Percentiles rank a stretch among this genome's conserved stretches.
Conservation (phyloP, 2,113 vertebrate species). For the Phycodurus eques region DNA sequence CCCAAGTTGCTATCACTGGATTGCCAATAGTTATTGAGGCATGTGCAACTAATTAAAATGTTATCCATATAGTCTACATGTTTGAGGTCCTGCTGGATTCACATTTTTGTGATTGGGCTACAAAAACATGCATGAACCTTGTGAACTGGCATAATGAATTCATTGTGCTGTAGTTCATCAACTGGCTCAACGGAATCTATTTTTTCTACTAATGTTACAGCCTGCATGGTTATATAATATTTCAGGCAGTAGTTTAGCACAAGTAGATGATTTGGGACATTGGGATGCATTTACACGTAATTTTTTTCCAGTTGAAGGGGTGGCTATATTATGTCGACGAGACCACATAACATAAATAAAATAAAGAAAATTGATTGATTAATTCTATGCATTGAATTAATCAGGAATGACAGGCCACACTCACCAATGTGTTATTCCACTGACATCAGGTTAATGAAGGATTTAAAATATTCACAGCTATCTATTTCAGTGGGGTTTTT, state of each 20-base stretch:
- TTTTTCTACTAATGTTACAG: background rate
- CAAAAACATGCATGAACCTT: background rate
- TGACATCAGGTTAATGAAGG: too few species aligned
- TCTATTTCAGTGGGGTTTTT: background rate
- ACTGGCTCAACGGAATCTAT: slow-evolving; percentile 22
- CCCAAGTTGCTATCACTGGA: slow-evolving; percentile 33
- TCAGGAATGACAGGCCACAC: too few species aligned
- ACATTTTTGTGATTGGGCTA: slow-evolving; percentile 8
- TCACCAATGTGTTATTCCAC: too few species aligned
- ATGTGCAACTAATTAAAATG: slow-evolving; percentile 33
- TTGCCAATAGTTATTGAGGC: slow-evolving; percentile 25
- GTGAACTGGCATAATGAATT: slow-evolving; percentile 24
- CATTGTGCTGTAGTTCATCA: slow-evolving; percentile 29
- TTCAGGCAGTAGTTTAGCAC: background rate
- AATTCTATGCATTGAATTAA: too few species aligned
- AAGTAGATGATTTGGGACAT: background rate
- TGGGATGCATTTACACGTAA: background rate
- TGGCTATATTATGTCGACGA: too few species aligned
- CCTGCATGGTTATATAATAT: background rate
- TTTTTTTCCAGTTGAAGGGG: background rate
- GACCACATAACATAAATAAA: too few species aligned
- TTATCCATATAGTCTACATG: slow-evolving; percentile 7
- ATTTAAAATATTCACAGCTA: too few species aligned
- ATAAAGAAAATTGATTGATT: too few species aligned
- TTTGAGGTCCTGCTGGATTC: slow-evolving; percentile 16